Evolutionary conservation across 2,888 invertebrate genomes (phyloP), one percentile per base, ranked within the genome.

Genomic region (Caenorhabditis sp.): DNA sequence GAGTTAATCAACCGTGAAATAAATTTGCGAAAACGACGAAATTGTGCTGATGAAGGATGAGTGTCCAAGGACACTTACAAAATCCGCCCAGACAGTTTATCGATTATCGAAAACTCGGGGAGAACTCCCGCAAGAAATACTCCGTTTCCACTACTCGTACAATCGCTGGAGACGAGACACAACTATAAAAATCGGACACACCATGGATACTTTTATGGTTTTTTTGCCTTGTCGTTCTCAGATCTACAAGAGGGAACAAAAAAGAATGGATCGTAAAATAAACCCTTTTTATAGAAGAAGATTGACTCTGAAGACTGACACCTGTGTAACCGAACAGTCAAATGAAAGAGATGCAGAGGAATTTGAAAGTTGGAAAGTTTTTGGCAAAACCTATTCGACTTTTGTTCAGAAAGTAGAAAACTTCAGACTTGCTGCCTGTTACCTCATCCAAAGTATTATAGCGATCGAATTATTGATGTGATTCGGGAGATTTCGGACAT

Each of bases 1-100:
- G 77, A 77, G 77, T 77, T 77, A 77, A 77, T 77, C 77, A 77
- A 44, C 69, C 77, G 77, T 77, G 56, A 77, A 77, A 69, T 54
- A 63, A 61, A 70, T 70, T 63, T 68, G 58, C 24, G 58, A 75
- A 68, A 68, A 54, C 35, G 38, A 38, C 28, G 68, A 38, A 54
- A 68, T 47, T 58, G 58, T 56, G 70, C 58, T 58, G 58, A 56
- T 70, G 58, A 56, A 26, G 41, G 56, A 41, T 24, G 49, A n/a
- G n/a, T n/a, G 54, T 19, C 63, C 73, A 73, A 73, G 73, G 73
- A 73, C 73, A 16, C 44, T n/a, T 58, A 12, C 24, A 26, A 54
- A 54, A 54, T 54, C 22, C 47, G 14, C 19, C 19, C 58, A 58
- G 24, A 61, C 14, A 16, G 26, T 3, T 54, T 26, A 26, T 54